phyloP scores from a whole-genome alignment of 2,888 invertebrate species.

The Nowickia ferox region DNA sequence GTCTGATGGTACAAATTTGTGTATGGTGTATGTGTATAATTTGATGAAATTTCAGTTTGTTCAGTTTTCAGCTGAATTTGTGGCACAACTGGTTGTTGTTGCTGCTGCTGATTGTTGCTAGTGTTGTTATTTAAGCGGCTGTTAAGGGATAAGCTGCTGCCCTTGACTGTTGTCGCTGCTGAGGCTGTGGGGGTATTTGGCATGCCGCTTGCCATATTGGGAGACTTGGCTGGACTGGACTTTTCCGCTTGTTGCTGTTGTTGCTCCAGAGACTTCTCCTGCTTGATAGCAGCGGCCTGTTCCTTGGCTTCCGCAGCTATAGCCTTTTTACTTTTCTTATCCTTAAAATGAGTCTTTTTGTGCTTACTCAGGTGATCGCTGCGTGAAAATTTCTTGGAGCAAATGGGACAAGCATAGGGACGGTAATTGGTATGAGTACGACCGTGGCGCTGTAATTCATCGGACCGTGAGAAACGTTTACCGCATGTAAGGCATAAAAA shows the following conservation, averaged over 20 bases:
- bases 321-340: slow-evolving; percentile 81
- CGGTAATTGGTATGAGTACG: slow-evolving; percentile 96
- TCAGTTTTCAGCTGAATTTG: slow-evolving; percentile 78
- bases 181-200: slow-evolving; percentile 56
- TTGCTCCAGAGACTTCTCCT: slow-evolving; percentile 73
- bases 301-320: slow-evolving; percentile 78
- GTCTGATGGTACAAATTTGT: slow-evolving; percentile 78
- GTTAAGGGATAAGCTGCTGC: slow-evolving; percentile 28
- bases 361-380: slow-evolving; percentile 97
- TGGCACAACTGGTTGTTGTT: slow-evolving; percentile 33
- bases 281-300: slow-evolving; percentile 74
- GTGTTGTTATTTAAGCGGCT: slow-evolving; percentile 39
- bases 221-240: slow-evolving; percentile 54
- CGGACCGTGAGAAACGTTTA: slow-evolving; percentile 95
- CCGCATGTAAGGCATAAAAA: slow-evolving; percentile 95
- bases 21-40: slow-evolving; percentile 76
- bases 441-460: slow-evolving; percentile 94
- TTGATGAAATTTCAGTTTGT: slow-evolving; percentile 75
- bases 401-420: slow-evolving; percentile 92
- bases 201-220: slow-evolving; percentile 55
- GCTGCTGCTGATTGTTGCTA: slow-evolving; percentile 51
- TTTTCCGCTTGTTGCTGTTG: slow-evolving; percentile 71
- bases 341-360: slow-evolving; percentile 90
- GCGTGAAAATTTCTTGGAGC: slow-evolving; percentile 95
- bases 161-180: slow-evolving; percentile 61